phyloP scores from a whole-genome alignment of 1,140 invertebrate genomes.

The Riptortus pedestris region DNA sequence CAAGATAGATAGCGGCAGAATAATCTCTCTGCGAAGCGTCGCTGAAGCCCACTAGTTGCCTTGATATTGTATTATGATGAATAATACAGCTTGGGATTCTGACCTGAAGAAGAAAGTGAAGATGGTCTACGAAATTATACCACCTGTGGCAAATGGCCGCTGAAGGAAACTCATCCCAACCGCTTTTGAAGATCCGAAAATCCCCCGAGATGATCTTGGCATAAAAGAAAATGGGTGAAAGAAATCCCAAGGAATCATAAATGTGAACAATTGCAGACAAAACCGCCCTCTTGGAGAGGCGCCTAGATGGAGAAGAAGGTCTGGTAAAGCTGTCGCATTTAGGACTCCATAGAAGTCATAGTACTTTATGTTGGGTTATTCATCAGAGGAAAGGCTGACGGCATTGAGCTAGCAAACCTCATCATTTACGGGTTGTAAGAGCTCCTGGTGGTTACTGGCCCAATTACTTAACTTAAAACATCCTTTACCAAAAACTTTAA shows the following conservation, averaged over 20 bases:
- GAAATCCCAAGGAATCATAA: neutral
- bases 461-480: neutral
- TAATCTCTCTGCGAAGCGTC: no score
- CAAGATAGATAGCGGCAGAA: no score
- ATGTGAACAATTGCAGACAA: neutral
- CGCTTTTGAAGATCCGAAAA: no score
- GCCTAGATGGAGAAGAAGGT: neutral
- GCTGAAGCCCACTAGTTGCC: no score
- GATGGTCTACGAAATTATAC: no score
- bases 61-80: no score
- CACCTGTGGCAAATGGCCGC: neutral
- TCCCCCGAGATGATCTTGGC: no score
- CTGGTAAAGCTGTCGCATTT: neutral
- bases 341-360: neutral
- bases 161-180: neutral
- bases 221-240: neutral
- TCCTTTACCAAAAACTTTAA: neutral
- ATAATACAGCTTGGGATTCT: no score
- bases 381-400: neutral
- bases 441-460: neutral
- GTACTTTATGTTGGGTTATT: neutral
- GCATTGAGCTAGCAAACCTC: neutral
- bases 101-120: no score
- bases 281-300: no score
- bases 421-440: neutral